Evolutionary conservation across 2,888 invertebrate genomes (phyloP).

Genomic region (Diarsia rubi): DNA sequence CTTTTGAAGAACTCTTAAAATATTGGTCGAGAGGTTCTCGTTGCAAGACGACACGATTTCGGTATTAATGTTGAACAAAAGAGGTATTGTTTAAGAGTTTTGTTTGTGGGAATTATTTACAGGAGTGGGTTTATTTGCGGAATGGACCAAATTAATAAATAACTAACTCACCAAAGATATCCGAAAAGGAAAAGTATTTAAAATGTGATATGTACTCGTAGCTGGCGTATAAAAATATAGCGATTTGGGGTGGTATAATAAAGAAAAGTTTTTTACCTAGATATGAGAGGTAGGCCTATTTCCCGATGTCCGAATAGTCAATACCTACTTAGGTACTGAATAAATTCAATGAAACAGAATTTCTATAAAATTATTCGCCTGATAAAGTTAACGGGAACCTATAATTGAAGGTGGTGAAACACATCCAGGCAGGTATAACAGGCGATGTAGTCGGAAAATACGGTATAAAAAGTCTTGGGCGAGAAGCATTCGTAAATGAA

Average conservation of each 20-base stretch:
- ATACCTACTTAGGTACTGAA: too few relatives aligned
- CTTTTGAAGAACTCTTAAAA: slow-evolving; percentile 82
- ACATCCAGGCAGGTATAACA: too few relatives aligned
- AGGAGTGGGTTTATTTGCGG: slow-evolving; percentile 45
- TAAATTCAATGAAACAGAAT: too few relatives aligned
- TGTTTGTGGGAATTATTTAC: slow-evolving; percentile 71
- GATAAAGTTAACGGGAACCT: too few relatives aligned
- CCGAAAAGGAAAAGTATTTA: background rate
- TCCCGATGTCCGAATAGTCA: too few relatives aligned
- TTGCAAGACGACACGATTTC: slow-evolving; percentile 74
- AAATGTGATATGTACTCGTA: background rate
- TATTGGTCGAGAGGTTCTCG: slow-evolving; percentile 76
- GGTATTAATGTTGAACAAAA: slow-evolving; percentile 78
- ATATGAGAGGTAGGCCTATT: background rate
- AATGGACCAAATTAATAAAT: slow-evolving; percentile 12
- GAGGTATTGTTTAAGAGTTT: slow-evolving; percentile 68
- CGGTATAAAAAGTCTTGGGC: background rate
- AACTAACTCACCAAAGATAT: background rate
- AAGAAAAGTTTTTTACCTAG: background rate
- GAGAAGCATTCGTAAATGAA: background rate
- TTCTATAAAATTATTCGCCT: too few relatives aligned
- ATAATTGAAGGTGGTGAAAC: too few relatives aligned
- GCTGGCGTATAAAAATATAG: background rate
- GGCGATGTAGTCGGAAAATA: background rate
- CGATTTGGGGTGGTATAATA: background rate